Evolutionary conservation across 1,140 invertebrate species (phyloP).

Genomic region (Drosophila takahashii): DNA sequence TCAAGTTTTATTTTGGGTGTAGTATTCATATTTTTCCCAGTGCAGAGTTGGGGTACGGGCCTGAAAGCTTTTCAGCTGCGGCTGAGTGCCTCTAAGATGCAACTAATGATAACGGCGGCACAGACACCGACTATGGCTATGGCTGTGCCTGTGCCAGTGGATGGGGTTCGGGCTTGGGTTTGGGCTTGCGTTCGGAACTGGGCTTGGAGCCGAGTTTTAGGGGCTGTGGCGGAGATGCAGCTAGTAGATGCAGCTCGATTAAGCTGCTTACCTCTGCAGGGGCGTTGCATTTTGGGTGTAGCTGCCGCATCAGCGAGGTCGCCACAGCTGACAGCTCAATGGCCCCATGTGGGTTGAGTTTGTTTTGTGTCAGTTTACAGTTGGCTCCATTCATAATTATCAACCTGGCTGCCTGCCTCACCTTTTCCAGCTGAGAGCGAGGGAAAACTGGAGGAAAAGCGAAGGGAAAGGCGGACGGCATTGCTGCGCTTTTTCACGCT

Average conservation of each 20-base stretch:
- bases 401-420: slow-evolving; percentile 43
- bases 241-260: slow-evolving; percentile 61
- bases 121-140: slow-evolving; percentile 32
- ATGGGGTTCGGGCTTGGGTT: slow-evolving; percentile 8
- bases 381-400: slow-evolving; percentile 82
- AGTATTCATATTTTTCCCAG: neutral
- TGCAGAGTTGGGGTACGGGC: slow-evolving; percentile 10
- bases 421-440: slow-evolving; percentile 26
- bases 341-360: slow-evolving; percentile 67
- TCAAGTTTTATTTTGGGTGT: no score
- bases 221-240: slow-evolving; percentile 36
- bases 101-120: slow-evolving; percentile 78
- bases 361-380: slow-evolving; percentile 71
- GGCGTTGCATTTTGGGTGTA: slow-evolving; percentile 80
- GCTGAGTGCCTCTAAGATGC: slow-evolving; percentile 82
- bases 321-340: slow-evolving; percentile 75
- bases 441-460: slow-evolving; percentile 9
- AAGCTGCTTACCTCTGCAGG: slow-evolving; percentile 77
- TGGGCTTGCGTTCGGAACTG: neutral
- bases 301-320: slow-evolving; percentile 78
- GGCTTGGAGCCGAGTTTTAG: slow-evolving; percentile 30
- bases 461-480: slow-evolving; percentile 18
- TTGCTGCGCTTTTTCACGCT: slow-evolving; percentile 79
- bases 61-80: slow-evolving; percentile 77
- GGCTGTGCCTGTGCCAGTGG: slow-evolving; percentile 22